Percentiles rank a stretch among this genome's conserved stretches.
phyloP scores from a whole-genome alignment of 2,888 invertebrate genomes.

The Catocala sponsa region DNA sequence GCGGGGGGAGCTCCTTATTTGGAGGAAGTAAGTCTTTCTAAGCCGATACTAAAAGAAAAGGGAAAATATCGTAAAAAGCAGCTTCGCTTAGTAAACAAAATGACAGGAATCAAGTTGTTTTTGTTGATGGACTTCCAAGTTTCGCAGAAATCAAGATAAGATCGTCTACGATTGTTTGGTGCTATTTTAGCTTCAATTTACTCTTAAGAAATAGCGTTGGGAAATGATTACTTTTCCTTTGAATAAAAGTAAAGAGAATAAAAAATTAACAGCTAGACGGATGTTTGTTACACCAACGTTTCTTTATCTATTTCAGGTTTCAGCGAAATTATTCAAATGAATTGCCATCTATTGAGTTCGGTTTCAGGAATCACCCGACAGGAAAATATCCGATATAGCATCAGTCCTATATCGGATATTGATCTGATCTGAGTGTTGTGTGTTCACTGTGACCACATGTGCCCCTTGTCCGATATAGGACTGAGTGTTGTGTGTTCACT shows the following conservation, averaged over 20 bases:
- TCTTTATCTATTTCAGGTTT: too few species aligned
- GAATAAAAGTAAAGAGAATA: not conserved
- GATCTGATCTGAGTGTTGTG: too few species aligned
- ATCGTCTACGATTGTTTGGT: not conserved
- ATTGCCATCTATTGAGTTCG: too few species aligned
- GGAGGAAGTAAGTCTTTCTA: slow-evolving; percentile 24
- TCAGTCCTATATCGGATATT: too few species aligned
- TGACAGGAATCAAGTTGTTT: slow-evolving; percentile 36
- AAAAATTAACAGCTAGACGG: not conserved
- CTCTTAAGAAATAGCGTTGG: not conserved
- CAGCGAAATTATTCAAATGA: too few species aligned
- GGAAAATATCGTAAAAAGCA: slow-evolving; percentile 45
- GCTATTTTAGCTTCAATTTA: not conserved
- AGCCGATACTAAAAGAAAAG: slow-evolving; percentile 42
- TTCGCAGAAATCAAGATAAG: slow-evolving; percentile 17
- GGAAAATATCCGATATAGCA: too few species aligned
- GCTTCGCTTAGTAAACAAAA: slow-evolving; percentile 38
- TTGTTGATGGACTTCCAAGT: slow-evolving; percentile 39
- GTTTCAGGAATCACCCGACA: too few species aligned
- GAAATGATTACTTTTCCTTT: not conserved
- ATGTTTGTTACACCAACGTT: too few species aligned
- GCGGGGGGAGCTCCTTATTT: slow-evolving; percentile 15
- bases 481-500: too few species aligned
- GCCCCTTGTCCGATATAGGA: too few species aligned
- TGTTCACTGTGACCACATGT: too few species aligned